Percentiles rank a stretch among this genome's conserved stretches.
Evolutionary conservation across 2,888 invertebrate genomes (phyloP).

Genomic region (Leucophenga maculata): DNA sequence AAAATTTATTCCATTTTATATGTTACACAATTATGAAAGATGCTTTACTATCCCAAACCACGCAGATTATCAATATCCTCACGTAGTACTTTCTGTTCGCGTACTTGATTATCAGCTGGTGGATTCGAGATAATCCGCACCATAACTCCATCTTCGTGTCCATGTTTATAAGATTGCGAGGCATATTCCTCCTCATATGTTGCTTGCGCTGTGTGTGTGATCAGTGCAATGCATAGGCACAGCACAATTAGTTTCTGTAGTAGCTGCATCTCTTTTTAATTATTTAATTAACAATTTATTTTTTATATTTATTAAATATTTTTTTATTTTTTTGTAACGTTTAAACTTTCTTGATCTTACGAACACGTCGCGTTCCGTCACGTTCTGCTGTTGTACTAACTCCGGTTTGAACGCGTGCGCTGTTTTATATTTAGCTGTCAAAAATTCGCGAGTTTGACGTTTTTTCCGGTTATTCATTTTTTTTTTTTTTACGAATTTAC

Average conservation of each 20-base stretch:
- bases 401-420: not conserved
- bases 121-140: not conserved
- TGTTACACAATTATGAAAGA: too few species aligned
- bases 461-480: constrained; percentile 9
- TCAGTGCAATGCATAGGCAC: not conserved
- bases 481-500: not conserved
- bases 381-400: too few species aligned
- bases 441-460: not conserved
- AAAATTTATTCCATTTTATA: not conserved
- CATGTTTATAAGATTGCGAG: not conserved
- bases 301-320: too few species aligned
- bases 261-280: too few species aligned
- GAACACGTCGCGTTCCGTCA: too few species aligned
- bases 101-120: not conserved
- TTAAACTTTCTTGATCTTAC: too few species aligned
- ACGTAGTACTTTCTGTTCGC: constrained; percentile 8
- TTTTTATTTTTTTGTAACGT: too few species aligned
- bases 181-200: not conserved
- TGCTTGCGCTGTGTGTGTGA: not conserved
- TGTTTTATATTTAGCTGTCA: not conserved
- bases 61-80: constrained; percentile 19
- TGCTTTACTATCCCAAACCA: constrained; percentile 18
- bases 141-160: not conserved
- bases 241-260: not conserved
- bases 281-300: too few species aligned